These are phyloP conservation scores for Tinamus guttatus DNA, from an alignment of 2,113 vertebrate species.

Conservation along the genomic window DNA sequence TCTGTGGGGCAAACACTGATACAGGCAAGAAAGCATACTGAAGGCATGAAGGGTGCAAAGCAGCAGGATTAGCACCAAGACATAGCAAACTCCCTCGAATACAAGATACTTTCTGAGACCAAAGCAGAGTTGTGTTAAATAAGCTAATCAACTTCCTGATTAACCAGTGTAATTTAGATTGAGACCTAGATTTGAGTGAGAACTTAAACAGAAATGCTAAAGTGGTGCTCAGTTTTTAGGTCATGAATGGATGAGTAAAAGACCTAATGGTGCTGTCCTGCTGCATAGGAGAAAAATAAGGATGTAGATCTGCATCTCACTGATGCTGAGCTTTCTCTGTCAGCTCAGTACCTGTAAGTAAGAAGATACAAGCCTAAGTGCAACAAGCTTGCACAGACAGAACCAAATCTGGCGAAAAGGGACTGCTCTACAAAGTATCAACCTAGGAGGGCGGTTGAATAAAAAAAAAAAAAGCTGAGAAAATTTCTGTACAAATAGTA, in stretches of 20 bases:
- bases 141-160: not conserved
- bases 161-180: not conserved
- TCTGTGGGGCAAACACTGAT: not conserved
- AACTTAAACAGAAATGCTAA: not conserved
- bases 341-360: not conserved
- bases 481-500: not conserved
- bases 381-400: not conserved
- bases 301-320: not conserved
- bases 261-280: not conserved
- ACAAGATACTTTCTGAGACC: not conserved
- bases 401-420: not conserved
- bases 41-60: not conserved
- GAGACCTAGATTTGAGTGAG: fast-evolving
- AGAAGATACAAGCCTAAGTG: not conserved
- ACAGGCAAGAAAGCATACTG: not conserved
- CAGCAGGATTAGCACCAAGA: not conserved
- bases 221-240: not conserved
- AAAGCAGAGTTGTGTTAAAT: not conserved
- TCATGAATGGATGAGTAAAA: not conserved
- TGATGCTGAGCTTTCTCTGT: not conserved
- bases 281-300: not conserved
- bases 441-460: not conserved
- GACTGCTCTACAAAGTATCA: not conserved
- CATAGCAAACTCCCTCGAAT: not conserved
- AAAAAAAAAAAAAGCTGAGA: not conserved